Evolutionary conservation across 2,888 invertebrate genomes (phyloP), one percentile per base, ranked within the genome.

Genomic region (Frankliniella intonsa): DNA sequence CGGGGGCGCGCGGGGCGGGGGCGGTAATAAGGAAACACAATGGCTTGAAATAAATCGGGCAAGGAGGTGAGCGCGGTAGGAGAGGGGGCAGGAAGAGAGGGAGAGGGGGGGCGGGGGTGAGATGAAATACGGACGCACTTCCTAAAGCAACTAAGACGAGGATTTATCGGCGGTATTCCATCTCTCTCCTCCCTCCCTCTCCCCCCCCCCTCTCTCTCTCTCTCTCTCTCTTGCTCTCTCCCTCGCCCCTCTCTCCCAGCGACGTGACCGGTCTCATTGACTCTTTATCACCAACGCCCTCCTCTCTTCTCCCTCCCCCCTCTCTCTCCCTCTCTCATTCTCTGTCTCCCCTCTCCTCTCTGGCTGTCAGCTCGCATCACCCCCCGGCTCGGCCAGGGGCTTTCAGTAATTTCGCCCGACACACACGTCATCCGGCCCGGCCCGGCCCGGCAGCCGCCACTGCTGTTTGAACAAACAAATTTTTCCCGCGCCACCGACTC

Each of bases 61-160:
- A 5, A 2, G 38, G 38, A 38, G 38, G 38, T 38, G 38, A 38
- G 38, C 38, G 38, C 2, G 38, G 38, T 5, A 5, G 38, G 17
- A 17, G 17, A 17, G 55, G 7, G 17, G 62, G n/a, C 12, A 17
- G 62, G n/a, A 14, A 62, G 62, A 10, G 62, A 62, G 62, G 25
- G 10, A 10, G 22, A 22, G 22, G 22, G 10, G 25, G 69, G 69
- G 22, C 11, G 69, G 3, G 69, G 9, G 69, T 12, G 69, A 76
- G 69, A 76, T 76, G 69, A 76, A 25, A 76, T 76, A 76, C 69
- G 69, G 69, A 12, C 62, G 62, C 62, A 62, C 62, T 62, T 62
- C 62, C 62, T 62, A 62, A 62, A 62, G 69, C 69, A 25, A 76
- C 69, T 76, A 76, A 76, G 69, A 76, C 69, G 69, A 22, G 69